Evolutionary conservation across 2,113 vertebrate genomes (phyloP).

Genomic region (Mystacornis crossleyi): DNA sequence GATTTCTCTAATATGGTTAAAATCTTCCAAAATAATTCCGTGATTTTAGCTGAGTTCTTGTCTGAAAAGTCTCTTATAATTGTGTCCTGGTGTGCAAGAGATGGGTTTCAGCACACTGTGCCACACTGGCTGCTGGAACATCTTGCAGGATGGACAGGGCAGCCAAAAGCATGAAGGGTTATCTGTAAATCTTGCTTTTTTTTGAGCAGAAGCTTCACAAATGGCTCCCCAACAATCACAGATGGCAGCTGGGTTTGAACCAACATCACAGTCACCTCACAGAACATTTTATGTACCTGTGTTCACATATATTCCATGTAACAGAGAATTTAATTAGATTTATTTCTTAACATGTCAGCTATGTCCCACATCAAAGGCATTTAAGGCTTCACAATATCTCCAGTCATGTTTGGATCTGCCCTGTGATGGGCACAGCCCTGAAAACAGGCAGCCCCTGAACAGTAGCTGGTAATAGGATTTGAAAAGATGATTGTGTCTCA

Average conservation of each 20-base stretch:
- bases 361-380: background rate
- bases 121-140: background rate
- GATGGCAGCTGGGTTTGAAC: background rate
- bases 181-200: background rate
- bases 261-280: accelerated
- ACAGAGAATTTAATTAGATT: background rate
- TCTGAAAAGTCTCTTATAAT: background rate
- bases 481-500: constrained; percentile 5
- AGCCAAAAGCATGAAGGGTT: background rate
- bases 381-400: background rate
- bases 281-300: background rate
- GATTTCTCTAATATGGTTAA: background rate
- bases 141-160: background rate
- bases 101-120: background rate
- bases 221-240: background rate
- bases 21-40: background rate
- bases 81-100: background rate
- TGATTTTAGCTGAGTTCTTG: background rate
- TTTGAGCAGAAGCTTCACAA: background rate
- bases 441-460: background rate
- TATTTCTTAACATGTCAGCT: background rate
- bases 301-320: background rate
- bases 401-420: background rate
- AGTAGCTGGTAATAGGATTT: background rate
- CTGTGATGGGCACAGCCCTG: background rate